Conservation (phyloP, 2,113 vertebrate genomes). For the Catharus bicknelli region DNA sequence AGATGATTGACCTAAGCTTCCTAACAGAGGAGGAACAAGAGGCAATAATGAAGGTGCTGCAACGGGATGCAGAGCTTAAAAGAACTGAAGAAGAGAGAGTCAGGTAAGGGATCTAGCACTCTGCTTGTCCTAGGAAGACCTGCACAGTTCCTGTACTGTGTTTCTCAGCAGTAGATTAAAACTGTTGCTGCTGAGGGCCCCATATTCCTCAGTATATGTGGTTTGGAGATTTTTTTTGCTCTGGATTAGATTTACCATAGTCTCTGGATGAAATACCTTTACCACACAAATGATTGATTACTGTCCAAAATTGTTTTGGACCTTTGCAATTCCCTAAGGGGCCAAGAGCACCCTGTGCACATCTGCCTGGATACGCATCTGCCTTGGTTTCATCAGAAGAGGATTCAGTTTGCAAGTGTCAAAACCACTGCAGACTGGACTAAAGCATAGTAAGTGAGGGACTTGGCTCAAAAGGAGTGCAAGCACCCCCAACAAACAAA, state of each 20-base stretch:
- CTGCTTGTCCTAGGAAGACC: background rate
- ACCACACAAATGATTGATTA: background rate
- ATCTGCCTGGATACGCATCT: background rate
- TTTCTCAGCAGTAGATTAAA: background rate
- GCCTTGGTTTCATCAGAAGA: background rate
- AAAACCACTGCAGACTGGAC: background rate
- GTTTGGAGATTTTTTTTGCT: background rate
- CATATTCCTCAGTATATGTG: background rate
- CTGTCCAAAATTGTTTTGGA: background rate
- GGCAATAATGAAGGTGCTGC: slow-evolving; percentile 85
- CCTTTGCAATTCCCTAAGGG: background rate
- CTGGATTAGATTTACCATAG: background rate
- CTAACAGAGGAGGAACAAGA: slow-evolving; percentile 91
- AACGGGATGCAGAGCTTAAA: slow-evolving; percentile 88
- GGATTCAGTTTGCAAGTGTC: background rate
- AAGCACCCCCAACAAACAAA: background rate
- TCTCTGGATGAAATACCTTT: background rate
- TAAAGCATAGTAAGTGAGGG: background rate
- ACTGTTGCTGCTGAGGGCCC: background rate
- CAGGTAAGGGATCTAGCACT: slow-evolving; percentile 72
- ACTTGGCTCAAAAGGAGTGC: background rate
- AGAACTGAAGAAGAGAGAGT: slow-evolving; percentile 85
- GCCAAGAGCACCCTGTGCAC: background rate
- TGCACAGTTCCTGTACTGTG: background rate
- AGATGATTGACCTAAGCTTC: slow-evolving; percentile 94